phyloP scores from a whole-genome alignment of 1,140 invertebrate genomes.

The Drosophila paulistorum region DNA sequence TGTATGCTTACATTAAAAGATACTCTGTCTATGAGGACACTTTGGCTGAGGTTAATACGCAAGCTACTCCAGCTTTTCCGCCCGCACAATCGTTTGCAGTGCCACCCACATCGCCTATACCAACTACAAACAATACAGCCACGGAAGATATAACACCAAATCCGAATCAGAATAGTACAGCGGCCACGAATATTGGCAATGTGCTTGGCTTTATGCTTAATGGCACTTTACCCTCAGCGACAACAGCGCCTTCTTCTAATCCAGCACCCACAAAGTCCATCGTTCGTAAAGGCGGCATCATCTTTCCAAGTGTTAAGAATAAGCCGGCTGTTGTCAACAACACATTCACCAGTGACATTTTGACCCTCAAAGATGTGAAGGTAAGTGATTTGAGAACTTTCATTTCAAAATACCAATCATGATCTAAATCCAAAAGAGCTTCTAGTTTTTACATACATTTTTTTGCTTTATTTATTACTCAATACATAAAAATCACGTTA shows the following conservation, averaged over 20 bases:
- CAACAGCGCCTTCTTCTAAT: constrained; percentile 32
- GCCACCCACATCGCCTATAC: constrained; percentile 39
- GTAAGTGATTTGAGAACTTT: constrained; percentile 84
- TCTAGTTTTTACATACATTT: background rate
- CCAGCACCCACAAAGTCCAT: constrained; percentile 58
- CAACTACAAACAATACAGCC: constrained; percentile 61
- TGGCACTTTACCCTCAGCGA: constrained; percentile 31
- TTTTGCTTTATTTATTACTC: background rate
- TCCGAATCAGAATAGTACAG: constrained; percentile 27
- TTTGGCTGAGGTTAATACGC: constrained; percentile 74
- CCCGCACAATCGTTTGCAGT: constrained; percentile 27
- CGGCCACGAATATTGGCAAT: constrained; percentile 19
- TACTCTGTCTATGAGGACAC: constrained; percentile 70
- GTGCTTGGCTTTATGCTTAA: constrained; percentile 24
- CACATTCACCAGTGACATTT: constrained; percentile 89
- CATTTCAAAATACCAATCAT: too few relatives aligned
- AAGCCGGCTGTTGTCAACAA: constrained; percentile 93
- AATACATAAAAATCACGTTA: constrained; percentile 8
- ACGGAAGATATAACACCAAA: constrained; percentile 44
- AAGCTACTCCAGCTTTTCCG: constrained; percentile 53
- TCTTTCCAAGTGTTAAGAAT: constrained; percentile 95
- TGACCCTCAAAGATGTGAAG: constrained; percentile 91
- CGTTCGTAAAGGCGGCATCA: constrained; percentile 89
- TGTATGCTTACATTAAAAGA: constrained; percentile 34
- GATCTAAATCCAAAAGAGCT: too few relatives aligned